These are phyloP conservation scores for Anniella stebbinsi DNA, from an alignment of 2,797 vertebrate species.

Conservation along the genomic window DNA sequence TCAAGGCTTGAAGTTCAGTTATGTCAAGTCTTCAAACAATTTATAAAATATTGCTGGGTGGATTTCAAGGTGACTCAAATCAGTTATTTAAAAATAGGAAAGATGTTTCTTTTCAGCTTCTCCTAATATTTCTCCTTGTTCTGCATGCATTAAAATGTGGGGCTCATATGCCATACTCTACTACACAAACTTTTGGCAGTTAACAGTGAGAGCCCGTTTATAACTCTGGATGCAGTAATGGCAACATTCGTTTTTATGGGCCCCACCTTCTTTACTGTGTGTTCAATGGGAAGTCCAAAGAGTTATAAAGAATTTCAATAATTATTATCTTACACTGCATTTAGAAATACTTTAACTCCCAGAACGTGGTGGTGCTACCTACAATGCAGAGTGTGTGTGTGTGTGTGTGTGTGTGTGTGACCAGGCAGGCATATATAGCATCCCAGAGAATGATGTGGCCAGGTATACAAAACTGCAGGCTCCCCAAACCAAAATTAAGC, in stretches of 20 bases:
- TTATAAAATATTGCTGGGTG: background rate
- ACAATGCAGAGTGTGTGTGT: background rate
- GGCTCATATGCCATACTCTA: background rate
- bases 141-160: background rate
- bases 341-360: constrained; percentile 5
- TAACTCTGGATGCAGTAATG: constrained; percentile 25
- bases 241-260: constrained; percentile 17
- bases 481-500: accelerated
- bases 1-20: background rate
- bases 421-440: background rate
- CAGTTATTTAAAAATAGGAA: background rate
- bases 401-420: no score
- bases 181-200: constrained; percentile 14
- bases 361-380: background rate
- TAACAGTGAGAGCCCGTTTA: background rate
- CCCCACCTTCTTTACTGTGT: background rate
- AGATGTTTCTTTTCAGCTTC: constrained; percentile 34
- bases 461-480: accelerated
- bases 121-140: background rate
- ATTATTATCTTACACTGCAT: background rate
- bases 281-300: constrained; percentile 20
- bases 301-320: background rate
- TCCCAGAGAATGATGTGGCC: accelerated
- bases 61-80: constrained; percentile 22
- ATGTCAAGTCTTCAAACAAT: background rate